These are phyloP conservation scores for Nemopilema nomurai DNA, from an alignment of 30 jellyfish, hydroid and myxozoan species.

Conservation along the genomic window DNA sequence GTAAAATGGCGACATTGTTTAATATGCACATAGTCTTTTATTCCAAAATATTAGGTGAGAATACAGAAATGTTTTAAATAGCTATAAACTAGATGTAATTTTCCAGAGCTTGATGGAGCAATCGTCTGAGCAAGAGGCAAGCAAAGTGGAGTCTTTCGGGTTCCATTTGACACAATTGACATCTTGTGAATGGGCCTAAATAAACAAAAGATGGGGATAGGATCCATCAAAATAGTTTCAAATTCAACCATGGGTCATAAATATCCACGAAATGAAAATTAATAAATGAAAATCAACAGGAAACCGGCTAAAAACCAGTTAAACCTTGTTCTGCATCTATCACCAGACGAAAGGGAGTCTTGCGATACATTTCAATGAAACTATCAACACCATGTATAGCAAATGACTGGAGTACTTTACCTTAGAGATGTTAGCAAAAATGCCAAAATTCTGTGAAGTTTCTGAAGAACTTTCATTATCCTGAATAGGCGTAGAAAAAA, in stretches of 20 bases:
- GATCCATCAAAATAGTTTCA: not conserved
- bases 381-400: not conserved
- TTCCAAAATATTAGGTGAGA: too few species aligned
- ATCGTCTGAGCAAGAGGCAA: constrained; percentile 93
- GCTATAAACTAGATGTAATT: constrained; percentile 1
- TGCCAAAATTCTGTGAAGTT: not conserved
- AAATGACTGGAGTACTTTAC: not conserved
- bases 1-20: too few species aligned
- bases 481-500: not conserved
- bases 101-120: constrained; percentile 79
- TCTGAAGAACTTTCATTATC: constrained; percentile 4
- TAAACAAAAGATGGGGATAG: not conserved
- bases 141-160: constrained; percentile 69
- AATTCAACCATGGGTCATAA: not conserved
- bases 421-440: constrained; percentile 14
- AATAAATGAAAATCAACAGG: too few species aligned
- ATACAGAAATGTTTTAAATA: not conserved
- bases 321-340: too few species aligned
- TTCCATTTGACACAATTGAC: constrained; percentile 90
- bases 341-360: too few species aligned
- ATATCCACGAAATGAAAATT: too few species aligned
- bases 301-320: too few species aligned
- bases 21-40: too few species aligned
- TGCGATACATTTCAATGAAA: too few species aligned
- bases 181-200: constrained; percentile 94